Evolutionary conservation across 2,888 invertebrate genomes (phyloP).

Genomic region (Melinaea menophilus): DNA sequence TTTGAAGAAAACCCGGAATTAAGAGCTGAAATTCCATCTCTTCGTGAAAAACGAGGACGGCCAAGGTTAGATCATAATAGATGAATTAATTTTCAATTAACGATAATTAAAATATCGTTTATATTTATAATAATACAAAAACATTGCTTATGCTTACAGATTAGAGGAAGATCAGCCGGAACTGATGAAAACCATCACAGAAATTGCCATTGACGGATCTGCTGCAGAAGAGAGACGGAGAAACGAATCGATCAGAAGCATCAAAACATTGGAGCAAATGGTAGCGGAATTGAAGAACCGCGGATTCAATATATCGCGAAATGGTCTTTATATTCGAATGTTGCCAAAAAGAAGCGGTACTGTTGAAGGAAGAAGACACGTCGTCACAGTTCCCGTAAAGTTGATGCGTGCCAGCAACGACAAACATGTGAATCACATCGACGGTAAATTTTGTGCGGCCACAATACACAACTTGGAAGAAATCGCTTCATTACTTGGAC

Average conservation of each 20-base stretch:
- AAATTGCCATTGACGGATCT: too few species aligned
- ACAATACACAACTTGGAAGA: conserved; percentile 33
- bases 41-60: too few species aligned
- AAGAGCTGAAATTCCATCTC: too few species aligned
- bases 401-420: conserved; percentile 1
- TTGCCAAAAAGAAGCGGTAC: conserved; percentile 30
- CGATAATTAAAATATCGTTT: too few species aligned
- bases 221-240: conserved; percentile 34
- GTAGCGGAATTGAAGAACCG: conserved; percentile 30
- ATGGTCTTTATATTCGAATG: conserved; percentile 25
- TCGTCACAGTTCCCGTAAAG: conserved; percentile 29
- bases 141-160: too few species aligned
- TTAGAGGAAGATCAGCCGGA: too few species aligned
- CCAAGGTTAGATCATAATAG: too few species aligned
- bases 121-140: too few species aligned
- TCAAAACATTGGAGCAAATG: conserved; percentile 32
- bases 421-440: conserved; percentile 27
- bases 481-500: conserved; percentile 32
- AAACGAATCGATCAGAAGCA: conserved; percentile 33
- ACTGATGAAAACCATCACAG: too few species aligned
- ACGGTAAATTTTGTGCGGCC: conserved; percentile 33
- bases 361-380: conserved; percentile 30
- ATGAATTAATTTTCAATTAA: too few species aligned
- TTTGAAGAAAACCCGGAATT: too few species aligned
- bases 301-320: conserved; percentile 32